Evolutionary conservation across 2,113 vertebrate genomes (phyloP), one percentile per base, ranked within the genome.

Genomic region (Plecturocebus donacophilus): DNA sequence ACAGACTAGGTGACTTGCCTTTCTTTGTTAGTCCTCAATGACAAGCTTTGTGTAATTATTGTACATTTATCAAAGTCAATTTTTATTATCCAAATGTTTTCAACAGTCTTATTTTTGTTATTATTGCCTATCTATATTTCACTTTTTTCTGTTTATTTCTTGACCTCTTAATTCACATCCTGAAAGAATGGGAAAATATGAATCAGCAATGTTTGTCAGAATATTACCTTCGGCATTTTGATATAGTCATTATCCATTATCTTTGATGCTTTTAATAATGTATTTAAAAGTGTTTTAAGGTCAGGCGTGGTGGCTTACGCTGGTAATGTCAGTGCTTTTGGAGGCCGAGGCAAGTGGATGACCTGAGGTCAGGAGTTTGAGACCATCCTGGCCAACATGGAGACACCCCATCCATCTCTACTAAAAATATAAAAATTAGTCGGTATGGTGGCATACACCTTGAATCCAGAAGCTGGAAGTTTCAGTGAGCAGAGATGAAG

Each of bases 201-300:
- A 93, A 87, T 61, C 38, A 30, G 11, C 8, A 71, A 58, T 12
- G 19, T 81, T 68, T 92, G 27, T 76, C 2, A 30, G 8, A 86
- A 56, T 71, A 54, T 84, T 87, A 49, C 21, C 61, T 61, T 54
- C 68, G 23, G 20, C 8, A 30, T 75, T 58, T 70, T 92, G 23
- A 90, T 23, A 75, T 58, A 89, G 71, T 85, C 7, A 56, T 79
- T 83, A 38, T 92, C 23, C 70, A 27, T 83, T 58, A 27, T 40
- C 20, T 11, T 47, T 75, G 23, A 87, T 56, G 19, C 0, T 68
- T 77, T 61, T 47, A 61, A 13, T 70, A 9, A 61, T 12, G 1
- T 71, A n/a, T 54, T 75, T 7, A 71, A 71, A 71, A 71, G 35
- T 38, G 19, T 75, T 64, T 64, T 64, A 64, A 64, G 5, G 61